A percentile compares a stretch with the other conserved stretches of the same genome.
These are phyloP conservation scores for Plebejus melissa DNA, from an alignment of 2,888 invertebrate genomes.

Conservation along the genomic window DNA sequence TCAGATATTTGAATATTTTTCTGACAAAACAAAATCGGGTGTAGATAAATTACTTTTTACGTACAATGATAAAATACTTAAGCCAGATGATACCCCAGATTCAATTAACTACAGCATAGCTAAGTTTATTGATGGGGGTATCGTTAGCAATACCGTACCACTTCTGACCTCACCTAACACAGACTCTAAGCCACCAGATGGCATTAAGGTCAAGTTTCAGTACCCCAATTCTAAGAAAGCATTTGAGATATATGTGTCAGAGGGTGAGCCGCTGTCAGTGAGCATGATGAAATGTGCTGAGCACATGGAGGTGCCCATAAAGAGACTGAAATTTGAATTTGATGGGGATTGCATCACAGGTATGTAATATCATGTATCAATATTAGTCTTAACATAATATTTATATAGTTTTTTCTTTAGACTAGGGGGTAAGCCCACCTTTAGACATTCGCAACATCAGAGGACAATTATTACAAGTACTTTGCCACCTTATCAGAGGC, in stretches of 20 bases:
- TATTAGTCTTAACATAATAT: neutral
- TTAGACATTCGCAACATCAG: too few species aligned
- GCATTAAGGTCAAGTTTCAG: constrained; percentile 66
- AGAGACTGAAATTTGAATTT: constrained; percentile 69
- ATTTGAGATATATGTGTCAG: constrained; percentile 47
- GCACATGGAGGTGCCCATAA: constrained; percentile 56
- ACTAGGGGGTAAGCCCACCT: neutral
- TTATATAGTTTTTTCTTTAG: neutral
- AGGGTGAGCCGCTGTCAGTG: constrained; percentile 53
- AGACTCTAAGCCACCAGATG: constrained; percentile 36
- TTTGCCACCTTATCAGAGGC: too few species aligned
- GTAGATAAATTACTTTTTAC: constrained; percentile 58
- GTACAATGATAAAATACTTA: constrained; percentile 59
- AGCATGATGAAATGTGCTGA: constrained; percentile 72
- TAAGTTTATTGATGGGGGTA: constrained; percentile 70
- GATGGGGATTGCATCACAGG: constrained; percentile 73
- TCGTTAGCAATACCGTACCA: constrained; percentile 51
- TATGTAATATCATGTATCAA: constrained; percentile 34
- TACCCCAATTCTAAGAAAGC: constrained; percentile 64
- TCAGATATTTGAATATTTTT: constrained; percentile 61
- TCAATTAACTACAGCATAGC: constrained; percentile 60
- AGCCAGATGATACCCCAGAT: constrained; percentile 62
- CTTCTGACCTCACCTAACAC: constrained; percentile 39
- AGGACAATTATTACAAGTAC: too few species aligned
- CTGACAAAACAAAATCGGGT: constrained; percentile 51